Percentiles rank a stretch among this genome's conserved stretches.
These are phyloP conservation scores for Ochropleura plecta DNA, from an alignment of 2,888 invertebrate genomes.

Conservation along the genomic window DNA sequence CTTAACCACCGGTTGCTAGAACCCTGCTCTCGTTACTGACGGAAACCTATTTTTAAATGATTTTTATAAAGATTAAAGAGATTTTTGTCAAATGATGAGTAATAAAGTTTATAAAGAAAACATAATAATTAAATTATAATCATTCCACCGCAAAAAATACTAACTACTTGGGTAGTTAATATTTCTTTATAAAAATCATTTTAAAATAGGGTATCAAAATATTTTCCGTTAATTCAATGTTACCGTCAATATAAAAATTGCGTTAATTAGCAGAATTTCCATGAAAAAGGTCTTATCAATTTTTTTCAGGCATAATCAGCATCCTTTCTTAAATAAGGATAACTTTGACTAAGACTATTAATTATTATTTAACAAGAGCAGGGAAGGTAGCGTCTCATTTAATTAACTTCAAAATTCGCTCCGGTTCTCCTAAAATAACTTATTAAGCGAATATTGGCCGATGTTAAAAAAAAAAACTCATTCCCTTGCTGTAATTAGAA, in stretches of 20 bases:
- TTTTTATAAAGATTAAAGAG: too few species aligned
- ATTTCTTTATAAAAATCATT: too few species aligned
- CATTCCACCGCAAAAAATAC: not conserved
- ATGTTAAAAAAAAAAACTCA: constrained; percentile 62
- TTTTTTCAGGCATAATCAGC: constrained; percentile 20
- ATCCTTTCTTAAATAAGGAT: constrained; percentile 35
- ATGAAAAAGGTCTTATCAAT: not conserved
- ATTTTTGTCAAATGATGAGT: too few species aligned
- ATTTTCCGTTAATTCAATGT: not conserved
- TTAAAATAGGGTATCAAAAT: too few species aligned
- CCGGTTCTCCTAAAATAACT: constrained; percentile 52
- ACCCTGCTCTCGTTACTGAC: too few species aligned
- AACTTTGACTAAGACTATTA: constrained; percentile 33
- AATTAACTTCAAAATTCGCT: constrained; percentile 60
- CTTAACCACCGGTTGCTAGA: too few species aligned
- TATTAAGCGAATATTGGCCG: constrained; percentile 59
- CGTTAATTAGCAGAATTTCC: not conserved
- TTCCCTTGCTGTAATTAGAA: constrained; percentile 62
- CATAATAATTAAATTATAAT: too few species aligned
- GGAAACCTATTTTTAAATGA: too few species aligned
- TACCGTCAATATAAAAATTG: not conserved
- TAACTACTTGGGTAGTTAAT: too few species aligned
- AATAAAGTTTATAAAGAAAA: not conserved
- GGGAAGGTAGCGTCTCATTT: constrained; percentile 52
- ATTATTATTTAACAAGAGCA: constrained; percentile 49